Evolutionary conservation across 2,888 invertebrate species (phyloP).

Genomic region (Dicranocentrus wangi): DNA sequence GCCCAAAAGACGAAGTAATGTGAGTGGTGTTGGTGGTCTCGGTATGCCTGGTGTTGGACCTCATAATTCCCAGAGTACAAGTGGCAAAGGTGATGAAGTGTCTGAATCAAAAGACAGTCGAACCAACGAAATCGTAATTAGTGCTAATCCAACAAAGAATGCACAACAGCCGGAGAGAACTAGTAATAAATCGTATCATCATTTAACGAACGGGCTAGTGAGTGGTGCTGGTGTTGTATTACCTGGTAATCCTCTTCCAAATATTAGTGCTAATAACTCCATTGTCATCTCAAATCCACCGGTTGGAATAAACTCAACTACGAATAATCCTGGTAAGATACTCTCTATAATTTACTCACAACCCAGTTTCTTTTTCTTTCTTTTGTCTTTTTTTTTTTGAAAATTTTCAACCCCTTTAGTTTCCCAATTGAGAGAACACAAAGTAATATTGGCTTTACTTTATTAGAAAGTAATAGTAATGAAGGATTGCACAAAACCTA

Average conservation of each 20-base stretch:
- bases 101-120: conserved; percentile 57
- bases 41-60: conserved; percentile 24
- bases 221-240: conserved; percentile 53
- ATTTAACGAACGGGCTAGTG: conserved; percentile 49
- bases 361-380: background rate
- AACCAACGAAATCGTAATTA: conserved; percentile 65
- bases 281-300: conserved; percentile 28
- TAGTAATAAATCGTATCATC: conserved; percentile 60
- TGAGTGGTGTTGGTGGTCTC: conserved; percentile 6
- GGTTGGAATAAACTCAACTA: conserved; percentile 40
- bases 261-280: conserved; percentile 47
- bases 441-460: too few relatives aligned
- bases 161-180: conserved; percentile 51
- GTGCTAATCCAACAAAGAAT: conserved; percentile 66
- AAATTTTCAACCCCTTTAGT: background rate
- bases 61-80: conserved; percentile 60
- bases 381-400: background rate
- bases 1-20: conserved; percentile 56
- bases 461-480: too few relatives aligned
- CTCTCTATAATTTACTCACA: too few relatives aligned
- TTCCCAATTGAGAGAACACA: too few relatives aligned
- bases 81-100: conserved; percentile 62
- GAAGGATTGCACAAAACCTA: too few relatives aligned
- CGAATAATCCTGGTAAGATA: conserved; percentile 54
- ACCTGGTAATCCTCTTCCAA: conserved; percentile 59